Percentiles rank a stretch among this genome's conserved stretches.
phyloP scores from a whole-genome alignment of 92 coral and sea anemone genomes.

The Palythoa grandis region DNA sequence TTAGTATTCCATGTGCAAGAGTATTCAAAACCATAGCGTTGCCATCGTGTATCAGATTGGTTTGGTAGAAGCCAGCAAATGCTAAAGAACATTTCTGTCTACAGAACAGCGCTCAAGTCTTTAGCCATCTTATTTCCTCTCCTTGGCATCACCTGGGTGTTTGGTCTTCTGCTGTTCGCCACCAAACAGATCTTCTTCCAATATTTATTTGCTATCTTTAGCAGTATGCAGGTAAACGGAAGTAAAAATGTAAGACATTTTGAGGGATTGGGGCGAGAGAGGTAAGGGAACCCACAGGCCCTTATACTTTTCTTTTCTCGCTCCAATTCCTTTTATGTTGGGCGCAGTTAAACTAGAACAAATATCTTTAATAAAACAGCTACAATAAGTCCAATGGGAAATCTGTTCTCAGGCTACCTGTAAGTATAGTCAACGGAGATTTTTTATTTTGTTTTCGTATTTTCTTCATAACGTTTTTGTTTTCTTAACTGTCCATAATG shows the following conservation, averaged over 20 bases:
- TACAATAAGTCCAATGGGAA: too few relatives aligned
- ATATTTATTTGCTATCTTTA: slow-evolving; percentile 80
- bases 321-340: too few relatives aligned
- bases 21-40: too few relatives aligned
- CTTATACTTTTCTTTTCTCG: not conserved
- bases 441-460: too few relatives aligned
- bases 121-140: slow-evolving; percentile 82
- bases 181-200: slow-evolving; percentile 68
- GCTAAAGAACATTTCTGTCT: not conserved
- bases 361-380: too few relatives aligned
- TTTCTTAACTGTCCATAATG: too few relatives aligned
- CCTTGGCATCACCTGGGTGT: slow-evolving; percentile 91
- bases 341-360: too few relatives aligned
- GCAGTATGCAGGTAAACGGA: slow-evolving; percentile 77
- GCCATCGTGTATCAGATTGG: not conserved
- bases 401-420: too few relatives aligned
- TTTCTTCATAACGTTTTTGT: too few relatives aligned
- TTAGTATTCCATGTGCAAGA: too few relatives aligned
- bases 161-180: slow-evolving; percentile 77
- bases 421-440: too few relatives aligned
- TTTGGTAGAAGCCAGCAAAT: not conserved
- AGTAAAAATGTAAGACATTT: not conserved
- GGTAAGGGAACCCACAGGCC: not conserved
- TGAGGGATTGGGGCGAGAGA: not conserved
- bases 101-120: slow-evolving; percentile 86